Conservation (phyloP, 2,797 vertebrate genomes). For the Echeneis naucrates region DNA sequence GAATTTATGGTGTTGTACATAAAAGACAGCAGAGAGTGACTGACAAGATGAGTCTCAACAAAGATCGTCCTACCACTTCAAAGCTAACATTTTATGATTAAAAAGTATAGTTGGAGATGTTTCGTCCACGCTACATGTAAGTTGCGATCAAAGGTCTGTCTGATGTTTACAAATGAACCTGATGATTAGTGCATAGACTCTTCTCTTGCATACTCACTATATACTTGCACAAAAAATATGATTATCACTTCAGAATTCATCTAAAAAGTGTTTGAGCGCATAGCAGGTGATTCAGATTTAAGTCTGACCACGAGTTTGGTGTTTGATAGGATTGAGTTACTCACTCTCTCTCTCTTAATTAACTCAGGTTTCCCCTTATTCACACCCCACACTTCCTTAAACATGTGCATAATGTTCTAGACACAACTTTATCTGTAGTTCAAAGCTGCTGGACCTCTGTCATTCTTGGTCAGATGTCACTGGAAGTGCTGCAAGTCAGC, state of each 20-base stretch:
- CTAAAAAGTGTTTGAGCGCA: conserved; percentile 1
- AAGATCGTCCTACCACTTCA: conserved; percentile 17
- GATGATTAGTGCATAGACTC: neutral
- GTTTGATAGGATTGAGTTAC: conserved; percentile 21
- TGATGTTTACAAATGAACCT: too few relatives aligned
- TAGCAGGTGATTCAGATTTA: conserved; percentile 27
- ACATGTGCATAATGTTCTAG: conserved; percentile 29
- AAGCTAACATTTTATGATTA: conserved; percentile 25
- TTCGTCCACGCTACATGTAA: conserved; percentile 24
- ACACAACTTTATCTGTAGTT: conserved; percentile 22
- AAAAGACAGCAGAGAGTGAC: conserved; percentile 5
- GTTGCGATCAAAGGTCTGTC: conserved; percentile 34
- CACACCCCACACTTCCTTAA: neutral
- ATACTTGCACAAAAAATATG: neutral
- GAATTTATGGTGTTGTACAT: conserved; percentile 14
- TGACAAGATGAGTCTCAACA: conserved; percentile 21
- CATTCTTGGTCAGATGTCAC: conserved; percentile 41
- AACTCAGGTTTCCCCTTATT: conserved; percentile 25
- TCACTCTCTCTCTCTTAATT: conserved; percentile 40
- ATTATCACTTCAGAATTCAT: conserved; percentile 11
- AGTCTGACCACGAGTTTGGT: conserved; percentile 4
- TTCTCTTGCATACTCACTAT: neutral
- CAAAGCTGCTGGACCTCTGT: conserved; percentile 20
- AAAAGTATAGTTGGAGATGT: neutral
- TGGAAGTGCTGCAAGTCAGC: conserved; percentile 32